Evolutionary conservation across 2,888 invertebrate genomes (phyloP), one percentile per base, ranked within the genome.

Genomic region (Eumerus sabulonum): DNA sequence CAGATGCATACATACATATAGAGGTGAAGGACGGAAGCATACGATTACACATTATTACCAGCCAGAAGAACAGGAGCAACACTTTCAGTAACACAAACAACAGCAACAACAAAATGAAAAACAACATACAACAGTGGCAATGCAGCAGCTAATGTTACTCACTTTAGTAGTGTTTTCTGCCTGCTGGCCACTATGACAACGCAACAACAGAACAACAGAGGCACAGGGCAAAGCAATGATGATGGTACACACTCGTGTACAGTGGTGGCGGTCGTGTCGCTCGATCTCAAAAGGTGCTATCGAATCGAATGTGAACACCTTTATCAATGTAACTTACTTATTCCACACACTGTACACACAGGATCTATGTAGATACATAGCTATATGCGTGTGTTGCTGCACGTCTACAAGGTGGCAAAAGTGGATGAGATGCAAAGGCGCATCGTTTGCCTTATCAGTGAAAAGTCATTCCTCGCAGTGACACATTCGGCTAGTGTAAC

Each of bases 241-340:
- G 16, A 40, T 27, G 35, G 45, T n/a, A 18, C 27, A 27, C 2
- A 27, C 27, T 27, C 3, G 7, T 27, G 27, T n/a, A 7, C 27
- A 4, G 27, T 63, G 67, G 68, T 70, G 74, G 79, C 79, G 79
- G 79, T 74, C 74, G 71, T 81, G 74, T 74, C 71, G 81, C 71
- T 76, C 81, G 71, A 74, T 74, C 81, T 81, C 81, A 81, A 81
- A 79, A 81, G 81, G 81, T 81, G 81, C 81, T 81, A 81, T 81
- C 81, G 81, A 76, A 81, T 76, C 76, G 81, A 81, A 81, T 81
- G 81, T 81, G 81, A 81, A 81, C 81, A 81, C 81, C 81, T 81
- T 81, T 81, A 81, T 81, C 81, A 81, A 71, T 81, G 81, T 81
- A 76, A 81, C 81, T 81, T 76, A 81, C 81, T 81, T 81, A 81